Evolutionary conservation across 2,888 invertebrate genomes (phyloP), one percentile per base, ranked within the genome.

Genomic region (Phytoseiulus persimilis): DNA sequence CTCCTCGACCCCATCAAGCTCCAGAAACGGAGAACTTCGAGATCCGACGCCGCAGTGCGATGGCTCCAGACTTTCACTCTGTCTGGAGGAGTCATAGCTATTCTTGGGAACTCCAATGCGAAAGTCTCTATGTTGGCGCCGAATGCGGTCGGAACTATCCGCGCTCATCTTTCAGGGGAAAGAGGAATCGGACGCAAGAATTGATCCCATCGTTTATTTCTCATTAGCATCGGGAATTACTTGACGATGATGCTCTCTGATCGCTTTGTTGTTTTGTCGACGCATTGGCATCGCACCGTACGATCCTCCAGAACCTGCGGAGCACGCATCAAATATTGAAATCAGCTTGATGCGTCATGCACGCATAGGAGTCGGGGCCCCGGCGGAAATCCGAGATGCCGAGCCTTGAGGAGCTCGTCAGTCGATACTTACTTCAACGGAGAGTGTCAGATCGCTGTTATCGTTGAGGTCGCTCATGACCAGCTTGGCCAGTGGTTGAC

Each of bases 261-360:
- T 28, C 87, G 87, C 5, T 87, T 87, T 28, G 39, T 87, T 31
- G 87, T 87, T 45, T 87, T 87, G 87, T 87, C 87, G 39, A 87
- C n/a, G 45, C 87, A 87, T 33, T 87, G 87, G 32, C 87, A 87
- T 0, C 33, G 87, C 32, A 87, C 33, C n/a, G 87, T 32, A 33
- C 32, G 39, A 11, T 87, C 87, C 33, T 87, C 87, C 0, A 45
- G n/a, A 11, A 87, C 87, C 87, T 87, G 33, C 45, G 31, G 9
- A 31, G 83, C 14, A 84, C 18, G 9, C 31, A 84, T 39, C 39
- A 39, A 39, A 39, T 39, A 39, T 39, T 39, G 39, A 39, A 9
- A 39, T 39, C 9, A 39, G 39, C 39, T 9, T 39, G 9, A 6
- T 9, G 39, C 39, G 9, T 9, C 39, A 39, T 6, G 39, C 39